Base-by-base conservation (phyloP, 2,888 invertebrate species). In the Amphipyra tragopoginis region DNA sequence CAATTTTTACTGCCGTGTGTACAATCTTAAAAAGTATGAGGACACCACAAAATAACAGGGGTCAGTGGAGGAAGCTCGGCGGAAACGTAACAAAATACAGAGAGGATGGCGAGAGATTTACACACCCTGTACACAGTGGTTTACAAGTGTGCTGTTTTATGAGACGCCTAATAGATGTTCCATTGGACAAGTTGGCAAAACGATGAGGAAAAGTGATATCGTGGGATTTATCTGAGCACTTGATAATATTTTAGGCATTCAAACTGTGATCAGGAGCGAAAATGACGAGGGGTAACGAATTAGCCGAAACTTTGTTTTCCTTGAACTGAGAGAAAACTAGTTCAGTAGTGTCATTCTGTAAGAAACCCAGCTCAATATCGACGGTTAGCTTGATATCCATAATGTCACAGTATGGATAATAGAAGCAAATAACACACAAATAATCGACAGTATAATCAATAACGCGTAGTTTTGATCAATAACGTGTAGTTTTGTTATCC, bases 81-180 rank as follows among this genome's bases (percentile, higher is more conserved):
- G 85, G 83, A 86, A 85, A 81, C 78, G 68, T 72, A 70, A 75
- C 76, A 74, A 79, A 78, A 78, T 77, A 75, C 52, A 80, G 73
- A 60, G 76, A 80, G 81, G 75, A 78, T 71, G 75, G 76, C 68
- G 70, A 61, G 73, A 75, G 81, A 85, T 82, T 85, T 82, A 81
- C 72, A 76, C 81, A 80, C 75, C 78, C 82, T 78, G 77, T 79
- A 74, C 75, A 47, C 58, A 70, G 58, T 52, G 70, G 71, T 73
- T 70, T 72, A 75, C 65, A 65, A 78, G 65, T 72, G 60, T 67
- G 56, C 57, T 74, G 70, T 72, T 72, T 80, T 74, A 73, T 70
- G 72, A 59, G 69, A 59, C 62, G 52, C 63, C 59, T 68, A 77
- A 72, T 70, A 66, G 57, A 67, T 71, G 65, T 65, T 60, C 48